phyloP scores from a whole-genome alignment of 2,113 vertebrate species.

The Corydoras maculifer region DNA sequence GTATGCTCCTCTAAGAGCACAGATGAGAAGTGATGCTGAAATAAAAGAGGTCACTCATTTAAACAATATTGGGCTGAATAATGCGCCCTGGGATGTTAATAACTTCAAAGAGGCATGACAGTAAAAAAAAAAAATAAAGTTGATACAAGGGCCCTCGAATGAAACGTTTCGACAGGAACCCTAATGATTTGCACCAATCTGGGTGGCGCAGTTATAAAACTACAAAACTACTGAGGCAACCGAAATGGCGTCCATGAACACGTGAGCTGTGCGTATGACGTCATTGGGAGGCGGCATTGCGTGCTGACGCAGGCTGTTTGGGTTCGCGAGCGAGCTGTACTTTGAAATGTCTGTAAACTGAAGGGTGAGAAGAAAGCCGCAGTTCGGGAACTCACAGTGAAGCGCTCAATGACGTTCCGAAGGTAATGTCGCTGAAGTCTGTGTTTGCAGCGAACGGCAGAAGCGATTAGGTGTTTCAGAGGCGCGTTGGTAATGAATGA shows the following conservation, averaged over 20 bases:
- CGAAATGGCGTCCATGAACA: background rate
- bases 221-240: no score
- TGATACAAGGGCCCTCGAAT: no score
- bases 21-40: no score
- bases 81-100: no score
- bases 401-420: slow-evolving; percentile 42
- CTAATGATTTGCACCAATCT: no score
- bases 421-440: slow-evolving; percentile 41
- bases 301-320: slow-evolving; percentile 39
- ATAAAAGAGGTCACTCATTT: no score
- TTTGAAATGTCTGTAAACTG: slow-evolving; percentile 44
- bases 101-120: no score
- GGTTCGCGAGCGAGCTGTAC: slow-evolving; percentile 27
- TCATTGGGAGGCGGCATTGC: slow-evolving; percentile 2
- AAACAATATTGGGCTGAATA: no score
- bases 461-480: background rate
- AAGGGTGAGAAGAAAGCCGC: slow-evolving; percentile 46
- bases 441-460: background rate
- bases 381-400: slow-evolving; percentile 37
- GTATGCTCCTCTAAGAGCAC: no score
- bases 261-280: slow-evolving; percentile 33
- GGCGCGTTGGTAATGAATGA: slow-evolving; percentile 1
- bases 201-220: no score
- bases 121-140: no score
- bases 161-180: no score